Evolutionary conservation across 2,797 vertebrate genomes (phyloP), one percentile per base, ranked within the genome.

Genomic region (Lagodon rhomboides): DNA sequence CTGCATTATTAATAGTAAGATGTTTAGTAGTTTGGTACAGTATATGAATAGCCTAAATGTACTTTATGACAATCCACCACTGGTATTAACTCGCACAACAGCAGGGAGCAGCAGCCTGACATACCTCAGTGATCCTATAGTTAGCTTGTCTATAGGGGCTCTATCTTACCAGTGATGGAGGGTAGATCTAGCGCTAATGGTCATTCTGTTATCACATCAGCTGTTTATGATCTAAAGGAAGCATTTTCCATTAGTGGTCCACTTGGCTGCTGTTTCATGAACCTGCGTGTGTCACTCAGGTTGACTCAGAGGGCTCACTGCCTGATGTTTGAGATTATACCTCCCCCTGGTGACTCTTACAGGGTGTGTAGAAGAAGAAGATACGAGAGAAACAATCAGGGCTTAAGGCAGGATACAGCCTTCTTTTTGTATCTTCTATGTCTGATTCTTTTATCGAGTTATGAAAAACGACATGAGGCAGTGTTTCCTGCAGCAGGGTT

Each of bases 281-380:
- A 84, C 73, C 77, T 86, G 78, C 2, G n/a, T 17, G 27, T 76
- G 83, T 91, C 83, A 46, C 60, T 89, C 87, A 88, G 56, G 8
- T 20, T 2, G 63, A 47, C 17, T 53, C 27, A 12, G 13, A 23
- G 34, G 7, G 23, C 43, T 68, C 44, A 4, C 0, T 1, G 30
- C 30, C 25, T 47, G 8, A 50, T 81, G 23, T 75, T 12, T 87
- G 59, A 76, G 75, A 44, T 65, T 81, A 49, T 80, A 73, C 41
- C 87, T 49, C 89, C 87, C 85, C 77, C 91, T 89, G 70, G 62
- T 92, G 91, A 55, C 59, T 41, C 2, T 22, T 23, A 20, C 2
- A 44, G 22, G 22, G 56, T 5, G 0, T 43, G 7, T 25, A 34
- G 25, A 27, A n/a, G 6, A 59, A 41, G 1, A 63, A 1, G 7